phyloP scores from a whole-genome alignment of 2,888 invertebrate species.

The Caenorhabditis angaria region DNA sequence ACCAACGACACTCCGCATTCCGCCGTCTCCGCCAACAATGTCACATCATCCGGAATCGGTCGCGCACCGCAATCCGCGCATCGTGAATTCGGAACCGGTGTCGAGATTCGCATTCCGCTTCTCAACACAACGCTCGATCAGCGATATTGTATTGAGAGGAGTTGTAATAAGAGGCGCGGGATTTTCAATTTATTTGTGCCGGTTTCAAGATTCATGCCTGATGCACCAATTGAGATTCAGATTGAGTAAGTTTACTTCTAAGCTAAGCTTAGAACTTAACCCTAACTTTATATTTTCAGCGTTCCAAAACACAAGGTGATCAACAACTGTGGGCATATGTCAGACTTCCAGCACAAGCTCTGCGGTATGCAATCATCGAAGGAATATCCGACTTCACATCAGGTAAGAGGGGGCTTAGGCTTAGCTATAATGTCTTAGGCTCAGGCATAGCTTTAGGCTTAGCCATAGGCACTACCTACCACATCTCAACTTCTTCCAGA shows the following conservation, averaged over 20 bases:
- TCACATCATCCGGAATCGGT: not conserved
- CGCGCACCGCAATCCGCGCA: not conserved
- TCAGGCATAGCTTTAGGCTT: too few species aligned
- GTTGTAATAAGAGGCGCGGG: constrained; percentile 61
- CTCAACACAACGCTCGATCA: constrained; percentile 66
- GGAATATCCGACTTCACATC: constrained; percentile 29
- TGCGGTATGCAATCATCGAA: constrained; percentile 10
- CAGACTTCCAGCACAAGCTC: constrained; percentile 53
- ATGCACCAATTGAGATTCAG: constrained; percentile 55
- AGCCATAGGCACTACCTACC: too few species aligned
- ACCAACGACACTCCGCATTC: not conserved
- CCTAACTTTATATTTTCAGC: constrained; percentile 40
- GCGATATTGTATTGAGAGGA: constrained; percentile 56
- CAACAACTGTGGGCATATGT: constrained; percentile 61
- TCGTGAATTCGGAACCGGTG: constrained; percentile 37
- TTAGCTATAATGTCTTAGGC: too few species aligned
- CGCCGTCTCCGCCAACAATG: not conserved
- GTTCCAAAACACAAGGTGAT: constrained; percentile 52
- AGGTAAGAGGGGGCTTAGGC: too few species aligned
- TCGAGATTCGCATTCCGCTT: constrained; percentile 54
- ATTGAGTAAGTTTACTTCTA: constrained; percentile 45
- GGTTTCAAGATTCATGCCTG: constrained; percentile 58
- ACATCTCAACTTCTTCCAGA: constrained; percentile 19
- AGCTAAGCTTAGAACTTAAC: not conserved
- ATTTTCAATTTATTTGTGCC: constrained; percentile 67